Conservation (phyloP, 2,113 vertebrate species). For the Apodemus sylvaticus region DNA sequence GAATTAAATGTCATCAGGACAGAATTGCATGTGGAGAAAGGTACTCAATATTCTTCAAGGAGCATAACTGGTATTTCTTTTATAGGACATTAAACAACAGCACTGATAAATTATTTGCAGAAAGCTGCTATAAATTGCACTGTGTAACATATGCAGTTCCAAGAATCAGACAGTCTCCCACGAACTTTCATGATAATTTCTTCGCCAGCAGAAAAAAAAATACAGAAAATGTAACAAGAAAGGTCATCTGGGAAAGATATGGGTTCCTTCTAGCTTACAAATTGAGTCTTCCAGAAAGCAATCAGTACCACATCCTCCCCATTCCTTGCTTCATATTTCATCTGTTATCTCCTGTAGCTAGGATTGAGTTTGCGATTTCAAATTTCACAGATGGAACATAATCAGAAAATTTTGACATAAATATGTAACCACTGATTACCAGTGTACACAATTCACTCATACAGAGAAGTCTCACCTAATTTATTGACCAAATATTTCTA, state of each 20-base stretch:
- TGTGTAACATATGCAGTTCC: constrained; percentile 56
- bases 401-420: constrained; percentile 60
- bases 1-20: constrained; percentile 38
- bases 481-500: constrained; percentile 45
- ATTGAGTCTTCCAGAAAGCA: constrained; percentile 70
- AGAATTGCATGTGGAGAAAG: constrained; percentile 26
- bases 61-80: constrained; percentile 34
- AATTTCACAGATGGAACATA: constrained; percentile 70
- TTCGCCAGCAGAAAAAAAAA: constrained; percentile 8
- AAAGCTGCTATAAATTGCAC: constrained; percentile 60
- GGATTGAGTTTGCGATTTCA: constrained; percentile 62
- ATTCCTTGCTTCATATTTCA: constrained; percentile 58
- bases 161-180: constrained; percentile 59
- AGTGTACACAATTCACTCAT: constrained; percentile 52
- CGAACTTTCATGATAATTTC: constrained; percentile 34
- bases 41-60: constrained; percentile 1
- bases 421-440: constrained; percentile 44
- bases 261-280: constrained; percentile 58
- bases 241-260: constrained; percentile 58
- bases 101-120: constrained; percentile 64
- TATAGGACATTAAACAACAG: constrained; percentile 51
- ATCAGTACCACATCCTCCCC: constrained; percentile 16
- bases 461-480: constrained; percentile 21
- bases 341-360: constrained; percentile 56
- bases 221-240: constrained; percentile 56